Percentiles rank a stretch among this genome's conserved stretches.
Conservation (phyloP, 1,140 invertebrate species). For the Hypothenemus hampei region DNA sequence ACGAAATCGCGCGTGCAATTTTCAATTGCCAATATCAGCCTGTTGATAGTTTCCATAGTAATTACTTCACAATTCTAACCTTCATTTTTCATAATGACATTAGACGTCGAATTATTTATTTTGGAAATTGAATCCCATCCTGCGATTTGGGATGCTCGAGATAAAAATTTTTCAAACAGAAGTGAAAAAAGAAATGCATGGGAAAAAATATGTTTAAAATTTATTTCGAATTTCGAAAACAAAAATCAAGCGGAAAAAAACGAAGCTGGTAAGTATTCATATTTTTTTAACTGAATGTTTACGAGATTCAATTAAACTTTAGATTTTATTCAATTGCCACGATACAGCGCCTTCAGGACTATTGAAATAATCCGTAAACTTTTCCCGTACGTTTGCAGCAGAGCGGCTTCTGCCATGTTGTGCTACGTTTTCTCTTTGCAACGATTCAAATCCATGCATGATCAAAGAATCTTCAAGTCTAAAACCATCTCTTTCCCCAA, state of each 20-base stretch:
- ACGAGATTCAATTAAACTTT: neutral
- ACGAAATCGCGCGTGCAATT: no score
- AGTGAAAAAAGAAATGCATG: slow-evolving; percentile 1
- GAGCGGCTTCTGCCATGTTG: neutral
- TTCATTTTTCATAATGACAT: no score
- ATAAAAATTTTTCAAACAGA: slow-evolving; percentile 5
- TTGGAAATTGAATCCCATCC: slow-evolving; percentile 7
- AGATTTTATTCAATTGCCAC: neutral
- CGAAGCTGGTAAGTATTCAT: neutral
- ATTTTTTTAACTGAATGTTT: neutral
- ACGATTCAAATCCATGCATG: neutral
- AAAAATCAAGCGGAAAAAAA: neutral
- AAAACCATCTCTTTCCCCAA: slow-evolving; percentile 39
- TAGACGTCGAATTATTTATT: slow-evolving; percentile 4
- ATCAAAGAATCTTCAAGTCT: slow-evolving; percentile 38
- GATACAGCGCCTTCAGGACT: neutral
- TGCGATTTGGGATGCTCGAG: slow-evolving; percentile 6
- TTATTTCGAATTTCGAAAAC: neutral
- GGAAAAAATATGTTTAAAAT: neutral
- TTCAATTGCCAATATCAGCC: no score
- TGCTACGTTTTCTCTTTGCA: neutral
- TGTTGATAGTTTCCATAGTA: no score
- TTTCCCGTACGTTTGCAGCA: neutral
- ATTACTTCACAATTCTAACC: no score
- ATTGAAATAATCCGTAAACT: neutral